Conservation (phyloP, 2,113 vertebrate species). For the Cavia porcellus region DNA sequence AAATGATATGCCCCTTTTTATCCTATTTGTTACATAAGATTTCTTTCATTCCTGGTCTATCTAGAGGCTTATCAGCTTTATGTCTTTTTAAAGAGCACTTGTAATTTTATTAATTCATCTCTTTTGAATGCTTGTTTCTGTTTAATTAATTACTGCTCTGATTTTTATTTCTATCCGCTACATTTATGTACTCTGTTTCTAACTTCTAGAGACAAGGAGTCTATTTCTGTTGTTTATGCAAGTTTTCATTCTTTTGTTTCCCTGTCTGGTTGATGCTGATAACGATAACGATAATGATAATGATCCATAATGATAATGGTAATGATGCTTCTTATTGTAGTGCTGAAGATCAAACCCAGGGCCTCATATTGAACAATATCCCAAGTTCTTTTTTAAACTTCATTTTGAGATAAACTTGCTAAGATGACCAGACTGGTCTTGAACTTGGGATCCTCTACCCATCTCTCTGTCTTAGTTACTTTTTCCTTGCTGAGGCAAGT, state of each 20-base stretch:
- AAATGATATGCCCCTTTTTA: neutral
- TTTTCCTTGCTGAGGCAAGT: neutral
- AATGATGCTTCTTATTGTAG: neutral
- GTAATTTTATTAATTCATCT: neutral
- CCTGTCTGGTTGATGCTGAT: neutral
- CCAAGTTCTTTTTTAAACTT: neutral
- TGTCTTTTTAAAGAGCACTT: constrained; percentile 40
- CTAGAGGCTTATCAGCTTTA: neutral
- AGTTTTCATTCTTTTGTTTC: neutral
- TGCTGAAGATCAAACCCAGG: neutral
- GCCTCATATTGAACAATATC: neutral
- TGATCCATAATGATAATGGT: neutral
- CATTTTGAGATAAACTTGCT: neutral
- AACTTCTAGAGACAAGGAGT: neutral
- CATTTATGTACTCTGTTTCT: neutral
- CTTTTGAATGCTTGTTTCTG: neutral
- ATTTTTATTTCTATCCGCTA: neutral
- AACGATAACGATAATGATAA: neutral
- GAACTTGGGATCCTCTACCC: neutral
- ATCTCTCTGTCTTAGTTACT: neutral
- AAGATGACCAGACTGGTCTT: neutral
- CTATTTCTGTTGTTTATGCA: constrained; percentile 26
- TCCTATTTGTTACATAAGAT: neutral
- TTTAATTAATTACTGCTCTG: neutral
- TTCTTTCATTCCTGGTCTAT: neutral